phyloP scores from a whole-genome alignment of 2,888 invertebrate species.

The Lasiommata megera region DNA sequence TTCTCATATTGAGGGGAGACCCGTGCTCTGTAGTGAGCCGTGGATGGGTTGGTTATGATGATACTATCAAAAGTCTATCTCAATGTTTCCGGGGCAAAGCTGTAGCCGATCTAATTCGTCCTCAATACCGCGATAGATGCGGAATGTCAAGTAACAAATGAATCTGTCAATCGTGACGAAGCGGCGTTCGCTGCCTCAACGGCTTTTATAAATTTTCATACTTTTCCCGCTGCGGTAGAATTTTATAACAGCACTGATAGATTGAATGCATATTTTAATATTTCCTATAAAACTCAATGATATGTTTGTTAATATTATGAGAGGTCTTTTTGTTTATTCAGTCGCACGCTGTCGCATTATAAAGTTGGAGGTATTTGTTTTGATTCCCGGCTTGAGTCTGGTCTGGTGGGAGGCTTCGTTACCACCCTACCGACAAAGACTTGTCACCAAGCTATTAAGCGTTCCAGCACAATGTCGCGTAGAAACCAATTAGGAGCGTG shows the following conservation, averaged over 20 bases:
- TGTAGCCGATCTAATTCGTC: background rate
- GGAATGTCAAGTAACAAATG: constrained; percentile 12
- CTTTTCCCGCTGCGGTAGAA: background rate
- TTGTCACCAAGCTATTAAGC: no score
- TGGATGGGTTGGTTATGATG: no score
- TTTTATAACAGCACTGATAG: constrained; percentile 3
- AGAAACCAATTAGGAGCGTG: no score
- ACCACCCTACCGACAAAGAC: no score
- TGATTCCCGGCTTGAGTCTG: no score
- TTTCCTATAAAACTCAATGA: background rate
- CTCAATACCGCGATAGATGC: constrained; percentile 3
- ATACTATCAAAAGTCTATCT: background rate
- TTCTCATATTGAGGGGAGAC: no score
- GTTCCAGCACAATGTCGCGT: no score
- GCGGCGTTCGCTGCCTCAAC: background rate
- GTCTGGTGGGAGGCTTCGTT: no score
- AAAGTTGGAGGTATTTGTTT: no score
- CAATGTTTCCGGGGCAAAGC: background rate
- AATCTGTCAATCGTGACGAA: constrained; percentile 11
- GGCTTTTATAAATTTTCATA: constrained; percentile 4
- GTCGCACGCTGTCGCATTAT: no score
- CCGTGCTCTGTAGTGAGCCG: no score
- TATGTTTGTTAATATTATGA: constrained; percentile 17
- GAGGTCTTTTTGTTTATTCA: no score
- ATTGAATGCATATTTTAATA: background rate